These are phyloP conservation scores for Coilia nasus DNA, from an alignment of 2,797 vertebrate genomes.

Conservation along the genomic window DNA sequence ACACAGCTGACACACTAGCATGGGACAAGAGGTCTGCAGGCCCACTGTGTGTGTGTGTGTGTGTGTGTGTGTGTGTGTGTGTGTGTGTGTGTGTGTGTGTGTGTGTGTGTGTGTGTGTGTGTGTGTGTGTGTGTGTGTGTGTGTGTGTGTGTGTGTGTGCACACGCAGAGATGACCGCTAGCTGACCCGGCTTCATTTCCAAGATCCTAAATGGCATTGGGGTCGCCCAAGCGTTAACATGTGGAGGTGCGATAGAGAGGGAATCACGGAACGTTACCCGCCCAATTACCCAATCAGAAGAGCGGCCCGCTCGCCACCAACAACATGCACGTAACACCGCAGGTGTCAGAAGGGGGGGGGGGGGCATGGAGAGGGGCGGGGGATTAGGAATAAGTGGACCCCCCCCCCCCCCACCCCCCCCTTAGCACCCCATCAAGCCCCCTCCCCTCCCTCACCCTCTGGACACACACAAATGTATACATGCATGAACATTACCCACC, in stretches of 20 bases:
- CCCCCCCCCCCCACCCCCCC: neutral
- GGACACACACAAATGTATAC: no score
- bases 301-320: constrained; percentile 60
- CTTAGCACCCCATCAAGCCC: neutral
- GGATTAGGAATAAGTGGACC: no score
- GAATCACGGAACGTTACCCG: constrained; percentile 73
- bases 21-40: neutral
- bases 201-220: constrained; percentile 63
- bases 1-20: neutral
- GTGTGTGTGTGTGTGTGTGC: neutral
- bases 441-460: neutral
- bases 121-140: neutral
- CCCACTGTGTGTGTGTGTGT: constrained; percentile 7
- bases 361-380: neutral
- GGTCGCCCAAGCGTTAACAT: constrained; percentile 65
- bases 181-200: constrained; percentile 72
- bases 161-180: constrained; percentile 55
- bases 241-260: constrained; percentile 70
- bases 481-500: no score
- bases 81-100: neutral
- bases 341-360: constrained; percentile 27
- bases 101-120: neutral
- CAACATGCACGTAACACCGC: constrained; percentile 62
- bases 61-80: no score
- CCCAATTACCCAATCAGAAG: constrained; percentile 75